Evolutionary conservation across 1,140 invertebrate species (phyloP).

Genomic region (Macrobrachium rosenbergii): DNA sequence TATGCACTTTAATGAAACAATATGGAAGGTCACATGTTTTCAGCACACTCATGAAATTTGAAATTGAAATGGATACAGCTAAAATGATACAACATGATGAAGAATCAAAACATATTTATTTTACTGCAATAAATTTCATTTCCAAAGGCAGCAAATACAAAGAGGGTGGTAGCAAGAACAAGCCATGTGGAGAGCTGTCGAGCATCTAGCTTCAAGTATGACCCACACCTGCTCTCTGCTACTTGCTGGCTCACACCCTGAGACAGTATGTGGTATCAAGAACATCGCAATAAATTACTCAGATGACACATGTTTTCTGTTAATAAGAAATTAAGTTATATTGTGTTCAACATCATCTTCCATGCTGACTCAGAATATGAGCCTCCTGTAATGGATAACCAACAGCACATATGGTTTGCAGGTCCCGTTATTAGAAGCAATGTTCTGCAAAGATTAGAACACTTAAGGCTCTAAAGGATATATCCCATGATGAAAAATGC

Average conservation of each 20-base stretch:
- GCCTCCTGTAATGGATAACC: slow-evolving; percentile 7
- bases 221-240: slow-evolving; percentile 29
- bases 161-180: slow-evolving; percentile 49
- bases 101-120: not conserved
- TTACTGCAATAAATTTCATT: slow-evolving; percentile 40
- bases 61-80: not conserved
- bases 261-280: slow-evolving; percentile 19
- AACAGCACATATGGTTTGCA: slow-evolving; percentile 19
- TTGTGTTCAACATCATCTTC: not conserved
- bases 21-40: too few species aligned
- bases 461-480: slow-evolving; percentile 6
- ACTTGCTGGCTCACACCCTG: not conserved
- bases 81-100: not conserved
- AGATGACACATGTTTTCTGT: slow-evolving; percentile 1
- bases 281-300: not conserved
- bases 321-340: not conserved
- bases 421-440: slow-evolving; percentile 23
- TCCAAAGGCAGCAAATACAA: slow-evolving; percentile 50
- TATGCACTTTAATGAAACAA: too few species aligned
- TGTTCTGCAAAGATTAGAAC: slow-evolving; percentile 14
- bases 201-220: slow-evolving; percentile 9
- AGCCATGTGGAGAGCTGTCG: slow-evolving; percentile 41
- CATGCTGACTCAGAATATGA: slow-evolving; percentile 9
- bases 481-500: slow-evolving; percentile 9
- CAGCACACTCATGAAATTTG: not conserved